These are phyloP conservation scores for Agapetus fuscipes DNA, from an alignment of 2,888 invertebrate species.

Conservation along the genomic window DNA sequence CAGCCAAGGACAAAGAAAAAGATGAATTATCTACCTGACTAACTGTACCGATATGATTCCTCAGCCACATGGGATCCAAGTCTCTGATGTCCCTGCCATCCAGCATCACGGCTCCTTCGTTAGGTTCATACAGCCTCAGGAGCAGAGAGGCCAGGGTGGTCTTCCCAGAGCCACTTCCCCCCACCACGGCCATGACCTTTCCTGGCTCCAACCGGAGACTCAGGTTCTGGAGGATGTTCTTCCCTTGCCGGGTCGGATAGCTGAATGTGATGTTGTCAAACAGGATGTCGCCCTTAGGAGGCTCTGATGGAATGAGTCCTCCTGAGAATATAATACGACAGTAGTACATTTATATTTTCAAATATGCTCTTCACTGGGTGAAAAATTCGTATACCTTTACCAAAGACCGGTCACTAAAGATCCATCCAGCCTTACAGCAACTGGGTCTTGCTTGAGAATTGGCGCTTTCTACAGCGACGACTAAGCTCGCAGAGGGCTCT, in stretches of 20 bases:
- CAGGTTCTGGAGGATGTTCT: conserved; percentile 52
- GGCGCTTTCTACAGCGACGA: too few relatives aligned
- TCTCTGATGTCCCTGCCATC: conserved; percentile 69
- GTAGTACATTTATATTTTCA: too few relatives aligned
- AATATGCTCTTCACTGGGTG: too few relatives aligned
- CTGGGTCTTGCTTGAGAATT: too few relatives aligned
- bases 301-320: conserved; percentile 45
- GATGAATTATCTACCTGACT: conserved; percentile 72
- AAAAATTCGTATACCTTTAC: too few relatives aligned
- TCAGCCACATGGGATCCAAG: conserved; percentile 76
- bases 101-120: conserved; percentile 55
- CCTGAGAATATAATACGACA: conserved; percentile 38
- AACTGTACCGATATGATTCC: conserved; percentile 80
- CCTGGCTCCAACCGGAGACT: conserved; percentile 57
- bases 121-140: conserved; percentile 78
- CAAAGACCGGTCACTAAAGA: too few relatives aligned
- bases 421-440: too few relatives aligned
- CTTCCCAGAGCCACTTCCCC: conserved; percentile 91
- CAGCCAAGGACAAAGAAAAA: too few relatives aligned
- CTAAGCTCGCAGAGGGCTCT: too few relatives aligned
- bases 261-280: conserved; percentile 65
- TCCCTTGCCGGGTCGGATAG: conserved; percentile 57
- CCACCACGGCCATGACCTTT: conserved; percentile 71
- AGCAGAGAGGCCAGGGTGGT: conserved; percentile 82
- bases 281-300: conserved; percentile 59